Conservation (phyloP, 53 echinoderm and acorn worm genomes). For the Astropecten irregularis region DNA sequence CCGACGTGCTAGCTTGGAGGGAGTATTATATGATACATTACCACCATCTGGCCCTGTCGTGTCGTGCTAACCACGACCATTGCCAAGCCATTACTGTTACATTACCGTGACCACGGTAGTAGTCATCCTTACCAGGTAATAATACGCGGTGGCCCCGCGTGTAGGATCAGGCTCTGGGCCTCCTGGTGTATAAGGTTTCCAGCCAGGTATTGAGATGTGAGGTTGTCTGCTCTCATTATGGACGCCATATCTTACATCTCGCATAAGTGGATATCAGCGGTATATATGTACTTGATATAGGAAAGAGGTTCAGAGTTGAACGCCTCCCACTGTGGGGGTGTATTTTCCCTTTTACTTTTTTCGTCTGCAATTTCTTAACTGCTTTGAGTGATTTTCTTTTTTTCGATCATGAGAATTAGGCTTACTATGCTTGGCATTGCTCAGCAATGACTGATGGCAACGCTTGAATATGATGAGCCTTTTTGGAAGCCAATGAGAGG, state of each 20-base stretch:
- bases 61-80: background rate
- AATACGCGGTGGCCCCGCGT: no score
- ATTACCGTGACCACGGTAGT: background rate
- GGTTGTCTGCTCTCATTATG: conserved; percentile 7
- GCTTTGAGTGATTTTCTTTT: no score
- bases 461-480: no score
- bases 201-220: conserved; percentile 12
- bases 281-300: background rate
- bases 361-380: no score
- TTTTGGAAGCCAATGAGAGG: no score
- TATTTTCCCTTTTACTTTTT: no score
- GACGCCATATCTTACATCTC: background rate
- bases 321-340: background rate
- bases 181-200: background rate
- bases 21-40: no score
- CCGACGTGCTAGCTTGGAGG: background rate
- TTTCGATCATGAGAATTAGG: no score
- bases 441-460: no score
- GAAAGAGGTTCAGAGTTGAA: background rate
- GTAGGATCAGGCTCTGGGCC: no score
- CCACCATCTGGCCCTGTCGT: background rate
- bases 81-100: background rate
- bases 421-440: no score
- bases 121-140: background rate
- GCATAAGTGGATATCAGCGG: conserved; percentile 22